These are phyloP conservation scores for Mythimna impura DNA, from an alignment of 2,888 invertebrate species.

Conservation along the genomic window DNA sequence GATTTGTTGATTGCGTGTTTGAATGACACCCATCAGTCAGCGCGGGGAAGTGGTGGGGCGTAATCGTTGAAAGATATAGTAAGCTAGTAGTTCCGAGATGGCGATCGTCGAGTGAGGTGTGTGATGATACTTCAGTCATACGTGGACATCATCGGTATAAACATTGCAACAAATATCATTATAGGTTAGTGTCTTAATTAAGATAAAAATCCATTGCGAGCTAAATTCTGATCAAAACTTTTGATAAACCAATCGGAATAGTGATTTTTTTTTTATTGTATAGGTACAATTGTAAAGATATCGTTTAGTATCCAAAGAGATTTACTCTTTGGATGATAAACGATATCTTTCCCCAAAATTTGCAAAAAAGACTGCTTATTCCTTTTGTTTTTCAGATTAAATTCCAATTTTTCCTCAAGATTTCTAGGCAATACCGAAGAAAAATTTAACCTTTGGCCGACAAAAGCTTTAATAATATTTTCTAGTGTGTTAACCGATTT, in stretches of 20 bases:
- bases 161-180: constrained; percentile 42
- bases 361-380: not conserved
- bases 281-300: no score
- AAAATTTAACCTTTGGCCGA: not conserved
- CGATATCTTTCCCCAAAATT: no score
- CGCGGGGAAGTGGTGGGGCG: constrained; percentile 72
- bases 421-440: not conserved
- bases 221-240: not conserved
- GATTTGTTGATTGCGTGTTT: constrained; percentile 75
- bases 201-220: not conserved
- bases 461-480: not conserved
- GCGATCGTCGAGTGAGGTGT: constrained; percentile 67
- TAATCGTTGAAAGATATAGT: constrained; percentile 74
- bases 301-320: no score
- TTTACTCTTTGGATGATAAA: not conserved
- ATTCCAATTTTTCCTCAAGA: not conserved
- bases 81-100: constrained; percentile 79
- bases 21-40: constrained; percentile 80
- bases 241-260: not conserved
- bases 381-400: not conserved
- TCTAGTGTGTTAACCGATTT: not conserved
- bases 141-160: constrained; percentile 61
- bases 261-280: not conserved
- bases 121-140: constrained; percentile 64
- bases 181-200: constrained; percentile 40